Evolutionary conservation across 2,888 invertebrate genomes (phyloP).

Genomic region (Petrolisthes manimaculis): DNA sequence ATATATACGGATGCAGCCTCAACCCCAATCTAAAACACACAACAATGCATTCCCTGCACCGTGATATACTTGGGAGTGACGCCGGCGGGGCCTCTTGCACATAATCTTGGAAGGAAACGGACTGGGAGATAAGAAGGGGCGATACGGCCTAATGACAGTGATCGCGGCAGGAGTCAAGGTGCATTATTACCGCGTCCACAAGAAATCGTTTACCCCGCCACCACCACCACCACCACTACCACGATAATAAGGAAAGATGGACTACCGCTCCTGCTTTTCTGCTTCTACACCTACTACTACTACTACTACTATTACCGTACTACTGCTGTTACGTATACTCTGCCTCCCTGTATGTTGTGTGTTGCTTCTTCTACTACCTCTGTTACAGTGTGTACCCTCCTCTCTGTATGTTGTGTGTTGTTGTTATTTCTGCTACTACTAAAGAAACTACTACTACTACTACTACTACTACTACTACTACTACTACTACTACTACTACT

Average conservation of each 20-base stretch:
- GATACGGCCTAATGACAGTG: slow-evolving; percentile 59
- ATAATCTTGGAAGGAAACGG: slow-evolving; percentile 53
- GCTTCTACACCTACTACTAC: slow-evolving; percentile 3
- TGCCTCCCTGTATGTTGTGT: not conserved
- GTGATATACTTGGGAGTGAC: no score
- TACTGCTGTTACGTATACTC: not conserved
- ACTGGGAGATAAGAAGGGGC: slow-evolving; percentile 44
- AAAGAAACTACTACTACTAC: not conserved
- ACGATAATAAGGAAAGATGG: slow-evolving; percentile 50
- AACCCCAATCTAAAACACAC: no score
- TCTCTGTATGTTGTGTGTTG: slow-evolving; percentile 25
- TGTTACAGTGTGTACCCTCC: slow-evolving; percentile 4
- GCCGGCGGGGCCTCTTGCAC: no score
- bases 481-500: slow-evolving; percentile 4
- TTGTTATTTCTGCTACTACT: not conserved
- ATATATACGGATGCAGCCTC: no score
- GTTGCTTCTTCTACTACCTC: not conserved
- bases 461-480: not conserved
- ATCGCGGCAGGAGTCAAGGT: slow-evolving; percentile 40
- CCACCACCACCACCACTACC: no score
- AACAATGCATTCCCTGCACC: no score
- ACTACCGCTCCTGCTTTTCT: slow-evolving; percentile 31
- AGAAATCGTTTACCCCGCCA: slow-evolving; percentile 56
- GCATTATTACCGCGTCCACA: slow-evolving; percentile 54
- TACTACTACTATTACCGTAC: no score